phyloP scores from a whole-genome alignment of 2,113 vertebrate species.

The Balaenoptera acutorostrata region DNA sequence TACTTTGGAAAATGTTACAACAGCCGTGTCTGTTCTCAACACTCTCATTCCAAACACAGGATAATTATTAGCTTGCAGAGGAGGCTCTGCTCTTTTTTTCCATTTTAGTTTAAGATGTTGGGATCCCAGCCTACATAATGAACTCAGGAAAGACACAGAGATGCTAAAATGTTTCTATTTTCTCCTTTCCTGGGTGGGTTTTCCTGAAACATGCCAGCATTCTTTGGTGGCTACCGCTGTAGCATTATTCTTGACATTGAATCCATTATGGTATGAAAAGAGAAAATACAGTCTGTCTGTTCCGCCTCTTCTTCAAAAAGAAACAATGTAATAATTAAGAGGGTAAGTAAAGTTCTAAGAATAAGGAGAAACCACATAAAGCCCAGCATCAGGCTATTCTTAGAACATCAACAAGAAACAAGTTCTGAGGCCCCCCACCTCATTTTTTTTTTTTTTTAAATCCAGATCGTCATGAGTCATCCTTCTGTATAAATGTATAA shows the following conservation, averaged over 20 bases:
- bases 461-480: slow-evolving; percentile 57
- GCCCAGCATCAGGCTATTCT: slow-evolving; percentile 46
- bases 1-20: slow-evolving; percentile 50
- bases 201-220: slow-evolving; percentile 57
- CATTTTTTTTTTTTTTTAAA: slow-evolving; percentile 13
- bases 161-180: slow-evolving; percentile 55
- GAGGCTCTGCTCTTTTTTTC: not conserved
- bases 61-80: slow-evolving; percentile 49
- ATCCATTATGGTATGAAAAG: slow-evolving; percentile 56
- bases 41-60: not conserved
- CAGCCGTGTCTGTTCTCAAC: slow-evolving; percentile 19
- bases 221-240: slow-evolving; percentile 49
- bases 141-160: not conserved
- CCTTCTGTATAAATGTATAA: slow-evolving; percentile 66
- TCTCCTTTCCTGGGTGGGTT: slow-evolving; percentile 30
- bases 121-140: slow-evolving; percentile 17
- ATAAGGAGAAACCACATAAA: slow-evolving; percentile 58
- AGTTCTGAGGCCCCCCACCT: slow-evolving; percentile 40
- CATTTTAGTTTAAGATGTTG: slow-evolving; percentile 45
- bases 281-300: slow-evolving; percentile 49
- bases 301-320: slow-evolving; percentile 20
- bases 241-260: slow-evolving; percentile 58
- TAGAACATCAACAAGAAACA: slow-evolving; percentile 58
- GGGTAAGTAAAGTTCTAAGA: slow-evolving; percentile 63
- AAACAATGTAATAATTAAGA: slow-evolving; percentile 63